A percentile compares a stretch with the other conserved stretches of the same genome.
Conservation (phyloP, 92 coral and sea anemone species). For the Muricea muricata region DNA sequence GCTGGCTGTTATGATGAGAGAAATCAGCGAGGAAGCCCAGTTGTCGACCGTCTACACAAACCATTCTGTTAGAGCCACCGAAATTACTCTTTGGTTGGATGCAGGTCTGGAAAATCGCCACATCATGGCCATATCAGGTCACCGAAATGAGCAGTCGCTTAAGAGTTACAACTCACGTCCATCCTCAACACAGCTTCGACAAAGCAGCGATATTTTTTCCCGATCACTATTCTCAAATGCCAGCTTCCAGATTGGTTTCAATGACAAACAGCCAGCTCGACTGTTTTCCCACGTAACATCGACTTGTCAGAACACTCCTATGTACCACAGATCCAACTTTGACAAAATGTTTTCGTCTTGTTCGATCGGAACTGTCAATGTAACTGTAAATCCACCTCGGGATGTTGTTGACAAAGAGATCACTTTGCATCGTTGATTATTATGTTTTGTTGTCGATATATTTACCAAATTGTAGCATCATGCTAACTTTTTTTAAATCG, state of each 20-base stretch:
- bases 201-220: slow-evolving; percentile 65
- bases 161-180: slow-evolving; percentile 61
- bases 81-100: slow-evolving; percentile 44
- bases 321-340: neutral
- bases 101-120: slow-evolving; percentile 56
- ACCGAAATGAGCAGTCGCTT: slow-evolving; percentile 61
- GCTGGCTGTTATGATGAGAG: slow-evolving; percentile 51
- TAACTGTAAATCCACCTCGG: neutral
- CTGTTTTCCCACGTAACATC: neutral
- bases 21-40: slow-evolving; percentile 44
- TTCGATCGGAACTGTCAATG: too few species aligned
- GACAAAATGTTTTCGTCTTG: neutral
- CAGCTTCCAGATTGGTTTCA: neutral
- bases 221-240: neutral
- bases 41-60: slow-evolving; percentile 44
- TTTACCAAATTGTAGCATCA: too few species aligned
- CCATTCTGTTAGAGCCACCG: slow-evolving; percentile 52
- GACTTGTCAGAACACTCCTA: neutral
- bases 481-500: too few species aligned
- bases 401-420: neutral
- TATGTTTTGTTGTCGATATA: neutral
- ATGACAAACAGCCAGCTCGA: neutral
- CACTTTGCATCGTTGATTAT: neutral
- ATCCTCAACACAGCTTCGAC: slow-evolving; percentile 59
- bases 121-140: slow-evolving; percentile 67